These are phyloP conservation scores for Apocheima hispidaria DNA, from an alignment of 2,888 invertebrate species.

Conservation along the genomic window DNA sequence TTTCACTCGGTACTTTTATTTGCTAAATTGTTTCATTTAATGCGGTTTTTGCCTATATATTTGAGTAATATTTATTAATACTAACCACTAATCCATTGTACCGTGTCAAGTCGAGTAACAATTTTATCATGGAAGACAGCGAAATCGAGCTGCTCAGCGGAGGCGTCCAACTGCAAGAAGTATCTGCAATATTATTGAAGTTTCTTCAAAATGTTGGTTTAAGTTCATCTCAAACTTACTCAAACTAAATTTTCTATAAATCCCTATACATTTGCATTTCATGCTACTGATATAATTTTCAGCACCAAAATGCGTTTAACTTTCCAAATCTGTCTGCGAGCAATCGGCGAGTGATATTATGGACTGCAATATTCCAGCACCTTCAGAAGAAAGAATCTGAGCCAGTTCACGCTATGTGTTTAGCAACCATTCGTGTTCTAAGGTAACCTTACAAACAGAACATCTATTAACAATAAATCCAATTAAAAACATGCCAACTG, in stretches of 20 bases:
- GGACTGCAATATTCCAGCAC: slow-evolving; percentile 87
- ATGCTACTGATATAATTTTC: slow-evolving; percentile 49
- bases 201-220: slow-evolving; percentile 67
- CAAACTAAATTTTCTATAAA: not conserved
- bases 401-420: slow-evolving; percentile 82
- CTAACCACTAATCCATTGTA: not conserved
- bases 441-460: slow-evolving; percentile 78
- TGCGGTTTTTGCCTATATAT: no score
- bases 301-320: slow-evolving; percentile 83
- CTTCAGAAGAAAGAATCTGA: slow-evolving; percentile 80
- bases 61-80: not conserved
- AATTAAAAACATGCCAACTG: slow-evolving; percentile 2
- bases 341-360: slow-evolving; percentile 84
- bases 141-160: slow-evolving; percentile 67
- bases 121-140: slow-evolving; percentile 69
- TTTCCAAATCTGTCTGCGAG: slow-evolving; percentile 87
- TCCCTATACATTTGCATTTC: not conserved
- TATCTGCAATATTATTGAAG: slow-evolving; percentile 57
- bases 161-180: slow-evolving; percentile 56
- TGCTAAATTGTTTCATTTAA: not conserved
- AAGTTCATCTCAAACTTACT: not conserved
- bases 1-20: no score
- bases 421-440: slow-evolving; percentile 88
- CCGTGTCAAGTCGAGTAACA: not conserved
- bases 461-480: slow-evolving; percentile 9